Evolutionary conservation across 2,113 vertebrate genomes (phyloP), one percentile per base, ranked within the genome.

Genomic region (Diphyllodes magnificus): DNA sequence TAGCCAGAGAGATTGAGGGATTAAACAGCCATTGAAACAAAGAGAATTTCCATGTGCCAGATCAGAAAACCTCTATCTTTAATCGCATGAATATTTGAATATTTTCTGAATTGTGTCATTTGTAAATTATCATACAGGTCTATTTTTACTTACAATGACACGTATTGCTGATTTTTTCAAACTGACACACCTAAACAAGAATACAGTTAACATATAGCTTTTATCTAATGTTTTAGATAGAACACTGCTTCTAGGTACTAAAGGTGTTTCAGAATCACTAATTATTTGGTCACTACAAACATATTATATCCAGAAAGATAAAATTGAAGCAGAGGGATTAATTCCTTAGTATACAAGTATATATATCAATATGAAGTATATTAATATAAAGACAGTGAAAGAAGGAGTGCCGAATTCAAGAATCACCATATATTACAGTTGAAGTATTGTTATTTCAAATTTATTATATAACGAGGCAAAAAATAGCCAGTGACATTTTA

Each of bases 131-230:
- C 51, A 54, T 16, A 60, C 21, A 77, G 56, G 45, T 13, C 47
- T 84, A 60, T 91, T 96, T 95, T 82, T 91, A 86, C 65, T 89
- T 57, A 44, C 69, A 27, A 77, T 86, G 68, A 75, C 37, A 60
- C 33, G 64, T 90, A 80, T 22, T 75, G 51, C 68, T 93, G 57
- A 83, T 60, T 94, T 47, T 78, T 95, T 82, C 22, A 82, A 68
- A 63, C 69, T 35, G 33, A 25, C 25, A 73, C 18, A 40, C 39
- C 20, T 73, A 39, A 86, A 51, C 18, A 64, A 72, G 17, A 10
- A 4, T 47, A 28, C 15, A 40, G 64, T 22, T 45, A 72, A n/a
- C 9, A 28, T 18, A n/a, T 3, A n/a, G 35, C 4, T 77, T 75
- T 77, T 42, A 33, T 57, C 3, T 10, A 57, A 21, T 50, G 10